Percentiles rank a stretch among this genome's conserved stretches.
Conservation (phyloP, 2,113 vertebrate genomes). For the Cyprinodon variegatus region DNA sequence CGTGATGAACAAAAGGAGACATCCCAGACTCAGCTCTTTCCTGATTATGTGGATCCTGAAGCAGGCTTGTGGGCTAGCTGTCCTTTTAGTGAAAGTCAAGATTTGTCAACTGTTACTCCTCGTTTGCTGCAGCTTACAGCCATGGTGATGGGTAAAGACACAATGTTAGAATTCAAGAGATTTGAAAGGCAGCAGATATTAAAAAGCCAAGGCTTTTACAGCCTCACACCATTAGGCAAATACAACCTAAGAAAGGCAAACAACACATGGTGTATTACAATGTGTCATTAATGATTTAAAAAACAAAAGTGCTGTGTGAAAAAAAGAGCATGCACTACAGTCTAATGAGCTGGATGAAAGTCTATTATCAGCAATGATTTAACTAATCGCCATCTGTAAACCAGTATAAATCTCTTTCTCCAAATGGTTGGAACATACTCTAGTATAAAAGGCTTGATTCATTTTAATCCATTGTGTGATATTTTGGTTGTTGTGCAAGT, state of each 20-base stretch:
- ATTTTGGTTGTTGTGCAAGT: neutral
- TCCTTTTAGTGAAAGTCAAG: neutral
- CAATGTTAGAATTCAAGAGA: neutral
- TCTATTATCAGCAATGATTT: neutral
- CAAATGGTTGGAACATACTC: neutral
- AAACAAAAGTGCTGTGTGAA: neutral
- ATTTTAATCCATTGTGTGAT: neutral
- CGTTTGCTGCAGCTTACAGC: neutral
- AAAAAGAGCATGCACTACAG: neutral
- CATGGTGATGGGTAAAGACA: neutral
- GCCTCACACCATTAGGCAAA: neutral
- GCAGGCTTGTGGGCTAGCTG: neutral
- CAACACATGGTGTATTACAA: neutral
- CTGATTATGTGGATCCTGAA: slow-evolving; percentile 26
- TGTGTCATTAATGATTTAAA: neutral
- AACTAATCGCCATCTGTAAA: neutral
- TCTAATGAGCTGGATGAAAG: neutral
- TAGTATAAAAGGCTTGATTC: neutral
- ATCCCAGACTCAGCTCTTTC: neutral
- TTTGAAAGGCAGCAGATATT: neutral
- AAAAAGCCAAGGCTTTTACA: neutral
- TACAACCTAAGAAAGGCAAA: neutral
- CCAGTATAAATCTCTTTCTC: neutral
- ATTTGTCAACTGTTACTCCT: slow-evolving; percentile 15
- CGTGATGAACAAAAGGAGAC: slow-evolving; percentile 31